A percentile compares a stretch with the other conserved stretches of the same genome.
These are phyloP conservation scores for Pimpla rufipes DNA, from an alignment of 2,888 invertebrate genomes.

Conservation along the genomic window DNA sequence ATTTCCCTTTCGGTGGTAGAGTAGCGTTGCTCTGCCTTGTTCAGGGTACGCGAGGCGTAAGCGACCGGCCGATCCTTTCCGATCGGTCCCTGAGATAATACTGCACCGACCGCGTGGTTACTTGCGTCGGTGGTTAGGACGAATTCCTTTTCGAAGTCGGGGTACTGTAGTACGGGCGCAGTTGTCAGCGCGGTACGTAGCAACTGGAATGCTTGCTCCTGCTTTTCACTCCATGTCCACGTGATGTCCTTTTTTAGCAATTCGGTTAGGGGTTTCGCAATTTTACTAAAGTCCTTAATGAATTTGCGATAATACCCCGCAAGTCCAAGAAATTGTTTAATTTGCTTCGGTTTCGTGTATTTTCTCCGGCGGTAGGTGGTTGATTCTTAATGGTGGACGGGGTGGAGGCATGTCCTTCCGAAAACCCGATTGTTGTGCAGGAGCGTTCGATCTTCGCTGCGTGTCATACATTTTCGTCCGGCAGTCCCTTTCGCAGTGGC, in stretches of 20 bases:
- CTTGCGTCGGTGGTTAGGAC: slow-evolving; percentile 48
- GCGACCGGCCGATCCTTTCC: slow-evolving; percentile 49
- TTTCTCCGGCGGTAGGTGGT: background rate
- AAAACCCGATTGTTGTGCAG: slow-evolving; percentile 21
- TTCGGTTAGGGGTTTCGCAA: background rate
- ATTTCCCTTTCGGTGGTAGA: slow-evolving; percentile 61
- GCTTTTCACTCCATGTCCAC: background rate
- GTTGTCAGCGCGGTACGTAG: slow-evolving; percentile 26
- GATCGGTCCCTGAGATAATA: slow-evolving; percentile 50
- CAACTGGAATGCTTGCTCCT: slow-evolving; percentile 24
- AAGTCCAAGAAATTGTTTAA: slow-evolving; percentile 1
- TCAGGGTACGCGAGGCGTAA: background rate
- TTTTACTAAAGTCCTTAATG: slow-evolving; percentile 16
- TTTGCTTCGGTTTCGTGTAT: background rate
- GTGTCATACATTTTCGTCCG: background rate
- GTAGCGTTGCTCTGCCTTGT: slow-evolving; percentile 49
- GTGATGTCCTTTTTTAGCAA: background rate
- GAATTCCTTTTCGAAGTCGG: slow-evolving; percentile 38
- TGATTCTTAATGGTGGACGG: background rate
- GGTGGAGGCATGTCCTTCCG: background rate
- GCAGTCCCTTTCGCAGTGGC: slow-evolving; percentile 5
- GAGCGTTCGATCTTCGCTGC: background rate
- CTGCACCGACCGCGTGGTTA: slow-evolving; percentile 39
- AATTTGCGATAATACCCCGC: background rate
- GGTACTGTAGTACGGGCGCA: slow-evolving; percentile 47